Conservation (phyloP, 2,113 vertebrate genomes). For the Pluvianellus socialis region DNA sequence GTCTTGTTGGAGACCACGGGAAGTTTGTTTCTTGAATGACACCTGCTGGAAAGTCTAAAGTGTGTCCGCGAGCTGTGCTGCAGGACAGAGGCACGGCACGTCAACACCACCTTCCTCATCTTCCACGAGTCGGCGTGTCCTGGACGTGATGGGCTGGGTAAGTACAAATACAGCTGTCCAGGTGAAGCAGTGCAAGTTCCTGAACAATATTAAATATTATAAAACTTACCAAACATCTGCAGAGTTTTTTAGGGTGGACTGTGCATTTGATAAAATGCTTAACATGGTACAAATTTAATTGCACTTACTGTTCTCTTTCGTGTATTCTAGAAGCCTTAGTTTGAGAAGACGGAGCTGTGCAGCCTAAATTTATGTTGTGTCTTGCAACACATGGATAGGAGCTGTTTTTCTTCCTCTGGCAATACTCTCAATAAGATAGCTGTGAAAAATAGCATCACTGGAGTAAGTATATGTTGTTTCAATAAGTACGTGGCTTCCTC, state of each 20-base stretch:
- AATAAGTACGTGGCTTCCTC: neutral
- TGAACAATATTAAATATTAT: neutral
- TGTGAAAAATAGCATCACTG: neutral
- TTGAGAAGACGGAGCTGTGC: neutral
- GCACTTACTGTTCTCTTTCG: neutral
- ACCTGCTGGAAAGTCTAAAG: constrained; percentile 1
- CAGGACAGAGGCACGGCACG: rapidly evolving
- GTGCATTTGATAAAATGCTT: neutral
- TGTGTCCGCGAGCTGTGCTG: neutral
- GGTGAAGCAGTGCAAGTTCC: neutral
- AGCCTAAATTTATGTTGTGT: neutral
- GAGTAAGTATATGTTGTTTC: neutral
- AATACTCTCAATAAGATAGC: neutral
- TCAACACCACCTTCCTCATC: rapidly evolving
- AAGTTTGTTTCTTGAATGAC: constrained; percentile 17
- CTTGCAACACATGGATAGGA: neutral
- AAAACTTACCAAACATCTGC: neutral
- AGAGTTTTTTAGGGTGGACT: neutral
- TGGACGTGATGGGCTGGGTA: neutral
- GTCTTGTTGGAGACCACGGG: neutral
- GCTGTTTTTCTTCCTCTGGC: neutral
- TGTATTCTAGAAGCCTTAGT: neutral
- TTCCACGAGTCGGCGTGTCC: neutral
- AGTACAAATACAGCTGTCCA: neutral
- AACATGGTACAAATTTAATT: neutral